A percentile compares a stretch with the other conserved stretches of the same genome.
These are phyloP conservation scores for Lamproptera curius DNA, from an alignment of 2,888 invertebrate genomes.

Conservation along the genomic window DNA sequence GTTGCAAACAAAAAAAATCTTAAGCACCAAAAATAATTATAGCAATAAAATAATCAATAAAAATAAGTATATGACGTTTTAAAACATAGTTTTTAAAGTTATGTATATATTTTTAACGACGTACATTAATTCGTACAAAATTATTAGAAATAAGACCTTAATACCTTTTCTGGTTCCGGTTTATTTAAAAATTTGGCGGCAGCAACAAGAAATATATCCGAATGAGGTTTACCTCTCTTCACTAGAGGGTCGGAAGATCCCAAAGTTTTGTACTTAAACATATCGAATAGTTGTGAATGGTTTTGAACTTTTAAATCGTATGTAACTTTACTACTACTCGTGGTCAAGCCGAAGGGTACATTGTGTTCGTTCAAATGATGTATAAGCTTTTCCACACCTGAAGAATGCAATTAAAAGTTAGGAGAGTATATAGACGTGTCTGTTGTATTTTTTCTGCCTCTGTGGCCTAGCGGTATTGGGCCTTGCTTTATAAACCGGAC, in stretches of 20 bases:
- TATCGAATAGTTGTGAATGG: conserved; percentile 82
- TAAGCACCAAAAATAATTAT: too few species aligned
- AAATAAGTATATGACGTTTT: too few species aligned
- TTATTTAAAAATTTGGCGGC: conserved; percentile 84
- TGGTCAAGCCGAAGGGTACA: conserved; percentile 91
- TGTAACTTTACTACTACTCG: conserved; percentile 86
- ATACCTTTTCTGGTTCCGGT: conserved; percentile 77
- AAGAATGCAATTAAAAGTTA: conserved; percentile 41
- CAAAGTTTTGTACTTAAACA: conserved; percentile 85
- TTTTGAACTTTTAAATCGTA: conserved; percentile 84
- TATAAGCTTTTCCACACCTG: conserved; percentile 87
- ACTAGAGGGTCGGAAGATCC: conserved; percentile 91
- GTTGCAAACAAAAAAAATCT: too few species aligned
- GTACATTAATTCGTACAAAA: too few species aligned
- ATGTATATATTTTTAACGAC: too few species aligned
- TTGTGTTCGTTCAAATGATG: conserved; percentile 83
- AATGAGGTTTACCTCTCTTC: conserved; percentile 90
- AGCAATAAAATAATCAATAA: too few species aligned
- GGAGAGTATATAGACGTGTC: too few species aligned
- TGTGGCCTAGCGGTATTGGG: too few species aligned
- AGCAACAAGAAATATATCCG: conserved; percentile 90
- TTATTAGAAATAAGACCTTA: not conserved
- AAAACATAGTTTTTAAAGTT: too few species aligned
- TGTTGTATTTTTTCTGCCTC: too few species aligned
- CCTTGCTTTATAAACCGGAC: too few species aligned